Evolutionary conservation across 1,140 invertebrate species (phyloP).

Genomic region (Fopius arisanus): DNA sequence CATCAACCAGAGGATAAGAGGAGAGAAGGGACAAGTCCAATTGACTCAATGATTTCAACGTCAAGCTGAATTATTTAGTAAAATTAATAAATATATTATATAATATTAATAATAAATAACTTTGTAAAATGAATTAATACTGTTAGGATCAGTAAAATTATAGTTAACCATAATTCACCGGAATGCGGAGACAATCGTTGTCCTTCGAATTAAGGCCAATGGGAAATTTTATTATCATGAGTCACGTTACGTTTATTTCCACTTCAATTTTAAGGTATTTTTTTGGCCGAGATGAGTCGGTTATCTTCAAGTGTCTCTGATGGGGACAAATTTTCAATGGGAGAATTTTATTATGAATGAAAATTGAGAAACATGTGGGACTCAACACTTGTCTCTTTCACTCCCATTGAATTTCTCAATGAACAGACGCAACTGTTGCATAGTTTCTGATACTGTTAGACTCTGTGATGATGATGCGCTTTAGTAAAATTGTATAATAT

Average conservation of each 20-base stretch:
- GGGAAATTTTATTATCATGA: constrained; percentile 19
- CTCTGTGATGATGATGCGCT: constrained; percentile 1
- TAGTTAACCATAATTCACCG: background rate
- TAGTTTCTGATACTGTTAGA: constrained; percentile 39
- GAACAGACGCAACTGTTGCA: constrained; percentile 2
- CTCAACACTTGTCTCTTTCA: background rate
- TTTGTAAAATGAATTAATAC: too few species aligned
- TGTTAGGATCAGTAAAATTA: too few species aligned
- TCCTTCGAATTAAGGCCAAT: constrained; percentile 17
- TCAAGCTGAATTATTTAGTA: background rate
- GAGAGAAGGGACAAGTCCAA: background rate
- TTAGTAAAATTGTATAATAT: constrained; percentile 42
- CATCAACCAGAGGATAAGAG: background rate
- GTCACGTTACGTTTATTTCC: constrained; percentile 6
- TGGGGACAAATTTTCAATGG: background rate
- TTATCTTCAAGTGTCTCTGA: background rate
- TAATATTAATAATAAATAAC: too few species aligned
- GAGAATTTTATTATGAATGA: background rate
- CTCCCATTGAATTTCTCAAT: background rate
- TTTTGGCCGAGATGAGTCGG: background rate
- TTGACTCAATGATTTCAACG: background rate
- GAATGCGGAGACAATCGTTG: constrained; percentile 26
- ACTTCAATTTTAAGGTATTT: too few species aligned
- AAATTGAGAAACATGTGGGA: background rate
- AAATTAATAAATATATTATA: constrained; percentile 1